phyloP scores from a whole-genome alignment of 1,140 invertebrate species.

The Zaprionus tsacasi region DNA sequence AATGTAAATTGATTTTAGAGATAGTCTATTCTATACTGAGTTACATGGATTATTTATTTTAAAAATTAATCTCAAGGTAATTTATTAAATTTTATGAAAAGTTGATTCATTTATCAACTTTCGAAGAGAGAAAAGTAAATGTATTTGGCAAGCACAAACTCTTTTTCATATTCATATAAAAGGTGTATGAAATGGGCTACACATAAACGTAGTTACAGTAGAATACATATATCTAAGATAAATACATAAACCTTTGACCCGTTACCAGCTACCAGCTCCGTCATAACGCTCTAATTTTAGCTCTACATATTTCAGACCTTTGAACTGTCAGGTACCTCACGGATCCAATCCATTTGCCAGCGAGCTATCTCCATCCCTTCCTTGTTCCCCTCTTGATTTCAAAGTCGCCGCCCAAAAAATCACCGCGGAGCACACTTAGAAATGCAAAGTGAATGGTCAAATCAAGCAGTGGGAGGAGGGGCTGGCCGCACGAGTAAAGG shows the following conservation, averaged over 20 bases:
- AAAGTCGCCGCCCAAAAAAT: slow-evolving; percentile 44
- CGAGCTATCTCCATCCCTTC: not conserved
- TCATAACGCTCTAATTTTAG: slow-evolving; percentile 4
- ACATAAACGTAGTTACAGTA: not conserved
- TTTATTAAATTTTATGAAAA: too few relatives aligned
- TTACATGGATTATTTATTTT: too few relatives aligned
- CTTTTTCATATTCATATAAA: too few relatives aligned
- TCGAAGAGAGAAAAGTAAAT: too few relatives aligned
- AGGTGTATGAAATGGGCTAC: too few relatives aligned
- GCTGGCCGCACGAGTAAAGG: not conserved
- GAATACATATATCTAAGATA: not conserved
- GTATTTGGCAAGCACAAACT: too few relatives aligned
- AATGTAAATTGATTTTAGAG: too few relatives aligned
- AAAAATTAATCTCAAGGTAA: too few relatives aligned
- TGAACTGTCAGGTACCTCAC: slow-evolving; percentile 54
- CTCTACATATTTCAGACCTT: not conserved
- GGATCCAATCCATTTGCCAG: slow-evolving; percentile 65
- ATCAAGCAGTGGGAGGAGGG: slow-evolving; percentile 9
- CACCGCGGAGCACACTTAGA: slow-evolving; percentile 50
- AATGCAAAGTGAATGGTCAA: slow-evolving; percentile 55
- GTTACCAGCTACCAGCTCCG: not conserved
- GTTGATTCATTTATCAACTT: too few relatives aligned
- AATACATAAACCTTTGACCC: not conserved
- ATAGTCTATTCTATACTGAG: too few relatives aligned
- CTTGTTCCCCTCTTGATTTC: slow-evolving; percentile 21